phyloP scores from a whole-genome alignment of 2,113 vertebrate genomes.

The Psittacula cyanocephala region DNA sequence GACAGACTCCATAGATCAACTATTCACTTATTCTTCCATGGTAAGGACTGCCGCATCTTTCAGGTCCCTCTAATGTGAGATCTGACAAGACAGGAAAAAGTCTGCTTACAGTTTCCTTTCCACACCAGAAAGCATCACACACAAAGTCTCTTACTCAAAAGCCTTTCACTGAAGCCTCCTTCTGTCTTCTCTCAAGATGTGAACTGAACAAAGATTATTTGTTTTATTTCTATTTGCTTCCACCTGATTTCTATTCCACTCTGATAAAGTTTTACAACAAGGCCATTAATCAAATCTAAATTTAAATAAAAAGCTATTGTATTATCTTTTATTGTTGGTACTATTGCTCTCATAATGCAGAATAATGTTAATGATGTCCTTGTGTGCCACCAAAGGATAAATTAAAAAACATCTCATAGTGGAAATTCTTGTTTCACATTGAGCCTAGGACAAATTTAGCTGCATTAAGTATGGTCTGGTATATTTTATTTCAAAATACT shows the following conservation, averaged over 20 bases:
- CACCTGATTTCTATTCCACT: background rate
- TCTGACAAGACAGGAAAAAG: background rate
- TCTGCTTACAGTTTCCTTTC: background rate
- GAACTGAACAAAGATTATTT: background rate
- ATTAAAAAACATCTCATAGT: background rate
- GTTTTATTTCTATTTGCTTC: background rate
- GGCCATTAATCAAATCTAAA: slow-evolving; percentile 16
- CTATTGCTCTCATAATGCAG: background rate
- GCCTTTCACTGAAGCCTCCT: background rate
- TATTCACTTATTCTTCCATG: background rate
- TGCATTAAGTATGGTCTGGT: background rate
- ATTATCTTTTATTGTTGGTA: slow-evolving; percentile 47
- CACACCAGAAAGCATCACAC: background rate
- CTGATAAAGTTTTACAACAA: background rate
- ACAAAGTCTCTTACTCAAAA: background rate
- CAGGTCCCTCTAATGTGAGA: background rate
- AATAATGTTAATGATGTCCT: background rate
- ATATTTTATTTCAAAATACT: background rate
- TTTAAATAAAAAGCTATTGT: slow-evolving; percentile 46
- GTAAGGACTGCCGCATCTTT: background rate
- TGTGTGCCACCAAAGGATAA: background rate
- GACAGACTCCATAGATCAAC: background rate
- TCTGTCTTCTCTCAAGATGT: background rate
- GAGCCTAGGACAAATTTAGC: background rate
- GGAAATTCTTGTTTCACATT: background rate